These are phyloP conservation scores for Machimus atricapillus DNA, from an alignment of 2,888 invertebrate genomes.

Conservation along the genomic window DNA sequence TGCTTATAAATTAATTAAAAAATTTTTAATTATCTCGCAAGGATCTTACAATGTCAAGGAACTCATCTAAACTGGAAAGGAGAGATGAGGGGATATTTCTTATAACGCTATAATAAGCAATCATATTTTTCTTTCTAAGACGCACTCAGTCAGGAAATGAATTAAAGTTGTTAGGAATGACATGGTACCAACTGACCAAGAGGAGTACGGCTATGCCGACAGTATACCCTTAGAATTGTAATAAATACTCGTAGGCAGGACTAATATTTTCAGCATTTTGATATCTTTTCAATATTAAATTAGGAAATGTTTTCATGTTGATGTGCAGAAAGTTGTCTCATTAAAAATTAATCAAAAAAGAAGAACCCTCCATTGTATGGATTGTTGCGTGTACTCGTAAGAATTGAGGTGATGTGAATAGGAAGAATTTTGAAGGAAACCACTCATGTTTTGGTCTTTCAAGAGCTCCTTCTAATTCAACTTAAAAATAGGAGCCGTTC, in stretches of 20 bases:
- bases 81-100: background rate
- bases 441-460: background rate
- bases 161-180: background rate
- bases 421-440: background rate
- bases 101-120: background rate
- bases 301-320: background rate
- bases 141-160: background rate
- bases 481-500: background rate
- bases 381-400: background rate
- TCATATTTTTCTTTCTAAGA: background rate
- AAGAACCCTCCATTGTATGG: background rate
- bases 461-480: background rate
- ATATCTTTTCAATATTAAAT: slow-evolving; percentile 7
- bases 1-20: background rate
- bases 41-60: background rate
- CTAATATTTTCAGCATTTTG: background rate
- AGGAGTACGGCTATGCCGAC: background rate
- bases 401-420: background rate
- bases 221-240: background rate
- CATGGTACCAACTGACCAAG: background rate
- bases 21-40: background rate
- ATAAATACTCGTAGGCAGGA: background rate
- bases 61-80: background rate
- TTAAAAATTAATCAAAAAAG: background rate
- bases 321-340: background rate